A percentile compares a stretch with the other conserved stretches of the same genome.
Conservation (phyloP, 2,888 invertebrate species). For the Thymelicus sylvestris region DNA sequence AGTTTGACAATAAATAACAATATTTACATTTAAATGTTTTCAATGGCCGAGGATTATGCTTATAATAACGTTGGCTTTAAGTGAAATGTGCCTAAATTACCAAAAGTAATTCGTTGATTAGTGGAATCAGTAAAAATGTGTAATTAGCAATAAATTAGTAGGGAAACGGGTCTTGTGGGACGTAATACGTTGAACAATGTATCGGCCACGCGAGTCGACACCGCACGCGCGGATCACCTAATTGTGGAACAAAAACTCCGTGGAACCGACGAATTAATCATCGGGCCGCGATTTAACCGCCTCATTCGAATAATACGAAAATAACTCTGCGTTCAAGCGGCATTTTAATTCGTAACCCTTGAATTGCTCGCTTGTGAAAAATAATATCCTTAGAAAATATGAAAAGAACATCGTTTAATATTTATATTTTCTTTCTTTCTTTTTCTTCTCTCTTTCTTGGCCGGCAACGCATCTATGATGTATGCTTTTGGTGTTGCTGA, state of each 20-base stretch:
- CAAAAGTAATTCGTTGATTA: slow-evolving; percentile 8
- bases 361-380: slow-evolving; percentile 37
- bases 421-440: too few species aligned
- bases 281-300: slow-evolving; percentile 60
- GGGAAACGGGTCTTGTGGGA: slow-evolving; percentile 64
- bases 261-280: slow-evolving; percentile 79
- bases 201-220: slow-evolving; percentile 69
- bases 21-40: slow-evolving; percentile 40
- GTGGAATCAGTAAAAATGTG: slow-evolving; percentile 39
- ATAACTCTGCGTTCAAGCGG: slow-evolving; percentile 60
- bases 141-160: slow-evolving; percentile 73
- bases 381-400: not conserved
- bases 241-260: slow-evolving; percentile 79
- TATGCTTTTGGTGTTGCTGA: too few species aligned
- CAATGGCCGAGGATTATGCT: not conserved
- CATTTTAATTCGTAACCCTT: slow-evolving; percentile 44
- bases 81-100: not conserved
- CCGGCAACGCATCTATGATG: too few species aligned
- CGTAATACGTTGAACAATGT: slow-evolving; percentile 64
- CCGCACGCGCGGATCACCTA: slow-evolving; percentile 64
- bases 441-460: too few species aligned
- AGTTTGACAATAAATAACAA: slow-evolving; percentile 34
- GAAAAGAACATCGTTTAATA: too few species aligned
- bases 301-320: slow-evolving; percentile 62
- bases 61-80: not conserved